phyloP scores from a whole-genome alignment of 2,888 invertebrate genomes.

The Lepidochrysops patricia region DNA sequence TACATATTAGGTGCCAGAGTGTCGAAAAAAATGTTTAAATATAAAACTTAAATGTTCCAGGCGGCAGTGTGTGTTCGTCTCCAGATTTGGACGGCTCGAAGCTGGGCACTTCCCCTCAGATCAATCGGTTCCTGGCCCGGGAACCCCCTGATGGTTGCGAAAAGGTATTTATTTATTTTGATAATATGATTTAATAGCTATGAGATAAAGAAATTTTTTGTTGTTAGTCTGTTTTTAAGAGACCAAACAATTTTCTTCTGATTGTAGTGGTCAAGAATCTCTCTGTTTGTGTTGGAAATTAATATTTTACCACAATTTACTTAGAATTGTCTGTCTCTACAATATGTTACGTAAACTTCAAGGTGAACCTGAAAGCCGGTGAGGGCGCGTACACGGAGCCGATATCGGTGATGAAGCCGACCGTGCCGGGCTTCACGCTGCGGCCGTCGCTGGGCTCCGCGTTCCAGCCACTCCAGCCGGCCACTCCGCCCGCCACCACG shows the following conservation, averaged over 20 bases:
- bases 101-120: constrained; percentile 87
- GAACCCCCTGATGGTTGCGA: constrained; percentile 94
- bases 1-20: not conserved
- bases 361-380: constrained; percentile 78
- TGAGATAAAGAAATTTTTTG: too few relatives aligned
- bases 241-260: too few relatives aligned
- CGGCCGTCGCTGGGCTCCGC: constrained; percentile 87
- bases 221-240: too few relatives aligned
- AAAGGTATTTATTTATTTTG: constrained; percentile 63
- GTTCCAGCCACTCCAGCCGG: constrained; percentile 80
- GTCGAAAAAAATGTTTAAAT: not conserved
- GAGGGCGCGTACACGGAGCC: constrained; percentile 54
- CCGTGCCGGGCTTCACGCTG: constrained; percentile 80
- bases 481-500: constrained; percentile 26
- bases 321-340: not conserved
- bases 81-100: constrained; percentile 82
- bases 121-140: constrained; percentile 87
- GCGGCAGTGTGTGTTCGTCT: constrained; percentile 84
- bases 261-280: too few relatives aligned
- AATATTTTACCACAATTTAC: not conserved
- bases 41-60: constrained; percentile 45
- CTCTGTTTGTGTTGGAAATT: too few relatives aligned
- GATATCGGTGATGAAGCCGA: constrained; percentile 73
- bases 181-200: not conserved
- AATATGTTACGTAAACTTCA: constrained; percentile 18